Evolutionary conservation across 2,888 invertebrate genomes (phyloP).

Genomic region (Drosophila falleni): DNA sequence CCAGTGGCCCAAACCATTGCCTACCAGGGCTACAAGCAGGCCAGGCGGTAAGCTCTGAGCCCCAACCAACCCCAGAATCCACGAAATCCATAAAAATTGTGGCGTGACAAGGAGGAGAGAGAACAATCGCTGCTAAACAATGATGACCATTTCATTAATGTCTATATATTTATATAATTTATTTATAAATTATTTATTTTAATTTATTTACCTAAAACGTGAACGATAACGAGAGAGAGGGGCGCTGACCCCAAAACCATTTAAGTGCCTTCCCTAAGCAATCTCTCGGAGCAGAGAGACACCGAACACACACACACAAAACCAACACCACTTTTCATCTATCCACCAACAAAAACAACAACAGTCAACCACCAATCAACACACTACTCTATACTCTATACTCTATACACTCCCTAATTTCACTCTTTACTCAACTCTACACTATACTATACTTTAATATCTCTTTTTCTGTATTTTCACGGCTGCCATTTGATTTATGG

Average conservation of each 20-base stretch:
- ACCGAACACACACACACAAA: slow-evolving; percentile 46
- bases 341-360: slow-evolving; percentile 39
- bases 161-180: slow-evolving; percentile 80
- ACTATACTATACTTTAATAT: slow-evolving; percentile 28
- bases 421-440: slow-evolving; percentile 35
- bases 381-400: slow-evolving; percentile 31
- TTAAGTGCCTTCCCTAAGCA: slow-evolving; percentile 72
- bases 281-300: slow-evolving; percentile 54
- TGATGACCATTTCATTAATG: slow-evolving; percentile 69
- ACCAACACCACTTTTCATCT: slow-evolving; percentile 62
- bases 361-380: slow-evolving; percentile 50
- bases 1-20: slow-evolving; percentile 87
- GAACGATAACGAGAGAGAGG: slow-evolving; percentile 46
- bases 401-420: slow-evolving; percentile 34
- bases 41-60: slow-evolving; percentile 81
- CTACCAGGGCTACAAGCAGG: slow-evolving; percentile 86
- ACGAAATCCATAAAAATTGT: slow-evolving; percentile 40
- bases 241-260: slow-evolving; percentile 45
- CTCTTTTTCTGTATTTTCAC: slow-evolving; percentile 45
- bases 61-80: slow-evolving; percentile 5
- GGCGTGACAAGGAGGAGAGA: slow-evolving; percentile 63
- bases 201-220: slow-evolving; percentile 82
- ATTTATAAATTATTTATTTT: slow-evolving; percentile 85
- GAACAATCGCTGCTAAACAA: slow-evolving; percentile 66
- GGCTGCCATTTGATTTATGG: slow-evolving; percentile 68